phyloP scores from a whole-genome alignment of 1,140 invertebrate species.

The Drosophila busckii region DNA sequence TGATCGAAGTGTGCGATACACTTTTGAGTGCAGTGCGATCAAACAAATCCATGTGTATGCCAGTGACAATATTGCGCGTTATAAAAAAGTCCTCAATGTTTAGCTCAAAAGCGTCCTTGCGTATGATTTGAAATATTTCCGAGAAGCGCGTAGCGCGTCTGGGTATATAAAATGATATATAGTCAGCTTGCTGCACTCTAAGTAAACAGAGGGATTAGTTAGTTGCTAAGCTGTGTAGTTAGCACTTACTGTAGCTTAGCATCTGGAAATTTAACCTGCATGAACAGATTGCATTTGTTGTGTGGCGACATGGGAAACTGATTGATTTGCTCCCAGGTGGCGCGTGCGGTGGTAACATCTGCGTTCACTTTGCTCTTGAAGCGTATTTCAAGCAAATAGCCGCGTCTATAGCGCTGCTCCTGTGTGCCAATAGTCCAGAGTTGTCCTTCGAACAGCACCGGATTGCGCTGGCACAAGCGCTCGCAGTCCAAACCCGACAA shows the following conservation, averaged over 20 bases:
- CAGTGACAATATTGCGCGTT: conserved; percentile 34
- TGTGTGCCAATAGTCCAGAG: conserved; percentile 84
- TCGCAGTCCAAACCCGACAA: conserved; percentile 91
- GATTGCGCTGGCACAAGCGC: conserved; percentile 87
- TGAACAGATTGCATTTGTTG: conserved; percentile 41
- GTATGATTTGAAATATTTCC: conserved; percentile 34
- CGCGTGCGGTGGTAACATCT: conserved; percentile 31
- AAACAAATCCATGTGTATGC: conserved; percentile 5
- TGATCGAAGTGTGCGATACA: too few species aligned
- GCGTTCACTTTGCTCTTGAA: conserved; percentile 53
- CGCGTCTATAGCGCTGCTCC: conserved; percentile 80
- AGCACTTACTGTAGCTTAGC: conserved; percentile 35
- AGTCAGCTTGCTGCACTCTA: conserved; percentile 15
- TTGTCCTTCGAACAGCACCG: conserved; percentile 90
- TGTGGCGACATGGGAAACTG: conserved; percentile 51
- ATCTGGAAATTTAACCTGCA: conserved; percentile 47
- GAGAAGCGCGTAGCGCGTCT: conserved; percentile 27
- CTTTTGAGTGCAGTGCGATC: conserved; percentile 4
- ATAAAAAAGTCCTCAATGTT: conserved; percentile 60
- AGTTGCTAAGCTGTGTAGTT: background rate
- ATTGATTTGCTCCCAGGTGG: conserved; percentile 55
- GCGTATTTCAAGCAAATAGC: conserved; percentile 54
- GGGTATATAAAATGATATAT: conserved; percentile 40
- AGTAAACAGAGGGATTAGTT: background rate
- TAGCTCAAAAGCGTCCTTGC: conserved; percentile 49